Conservation (phyloP, 2,113 vertebrate species). For the Spilogale gracilis region DNA sequence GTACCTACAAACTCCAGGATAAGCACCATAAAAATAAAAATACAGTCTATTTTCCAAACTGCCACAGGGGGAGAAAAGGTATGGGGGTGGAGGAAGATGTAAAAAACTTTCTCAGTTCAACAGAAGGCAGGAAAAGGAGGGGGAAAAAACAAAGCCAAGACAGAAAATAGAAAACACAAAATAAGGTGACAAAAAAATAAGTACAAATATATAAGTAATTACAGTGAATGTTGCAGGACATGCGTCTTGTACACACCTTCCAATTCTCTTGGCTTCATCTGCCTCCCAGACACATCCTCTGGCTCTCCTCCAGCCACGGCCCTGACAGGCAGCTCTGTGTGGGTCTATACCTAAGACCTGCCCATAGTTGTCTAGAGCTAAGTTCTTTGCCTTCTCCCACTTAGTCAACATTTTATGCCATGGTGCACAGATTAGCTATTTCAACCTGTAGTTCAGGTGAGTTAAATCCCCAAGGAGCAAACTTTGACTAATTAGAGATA, state of each 20-base stretch:
- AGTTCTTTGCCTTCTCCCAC: background rate
- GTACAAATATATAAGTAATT: background rate
- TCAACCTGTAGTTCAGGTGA: slow-evolving; percentile 46
- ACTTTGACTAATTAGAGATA: background rate
- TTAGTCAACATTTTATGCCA: background rate
- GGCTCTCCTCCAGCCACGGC: background rate
- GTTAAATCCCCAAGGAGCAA: background rate
- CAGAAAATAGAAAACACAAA: background rate
- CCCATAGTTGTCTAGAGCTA: too few species aligned
- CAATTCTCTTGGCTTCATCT: background rate
- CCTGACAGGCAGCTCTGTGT: background rate
- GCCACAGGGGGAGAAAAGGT: background rate
- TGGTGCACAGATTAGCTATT: background rate
- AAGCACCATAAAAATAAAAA: background rate
- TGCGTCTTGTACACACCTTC: background rate
- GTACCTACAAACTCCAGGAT: background rate
- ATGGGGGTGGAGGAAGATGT: background rate
- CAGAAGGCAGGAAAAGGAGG: background rate
- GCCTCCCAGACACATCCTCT: background rate
- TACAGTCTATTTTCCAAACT: slow-evolving; percentile 27
- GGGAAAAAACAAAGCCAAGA: background rate
- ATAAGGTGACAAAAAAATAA: background rate
- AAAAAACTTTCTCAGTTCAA: background rate
- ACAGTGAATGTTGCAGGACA: background rate
- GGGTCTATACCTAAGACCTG: background rate